phyloP scores from a whole-genome alignment of 2,888 invertebrate species.

The Neelides folsomi region DNA sequence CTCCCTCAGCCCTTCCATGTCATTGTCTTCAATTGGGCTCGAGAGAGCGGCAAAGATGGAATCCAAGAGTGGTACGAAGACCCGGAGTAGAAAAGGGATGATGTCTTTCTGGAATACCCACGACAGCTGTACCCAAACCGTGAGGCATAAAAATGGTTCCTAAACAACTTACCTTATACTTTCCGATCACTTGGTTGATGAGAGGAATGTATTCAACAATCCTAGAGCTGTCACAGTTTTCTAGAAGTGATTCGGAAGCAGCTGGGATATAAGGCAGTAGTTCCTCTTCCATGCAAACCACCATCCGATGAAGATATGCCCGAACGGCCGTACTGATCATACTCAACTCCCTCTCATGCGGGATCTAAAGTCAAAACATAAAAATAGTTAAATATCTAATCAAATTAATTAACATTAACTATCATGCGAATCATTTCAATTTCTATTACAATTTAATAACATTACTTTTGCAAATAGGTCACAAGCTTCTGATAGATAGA shows the following conservation, averaged over 20 bases:
- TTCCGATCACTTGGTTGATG: constrained; percentile 45
- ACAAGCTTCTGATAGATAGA: too few species aligned
- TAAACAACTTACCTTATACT: constrained; percentile 42
- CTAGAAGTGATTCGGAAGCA: constrained; percentile 41
- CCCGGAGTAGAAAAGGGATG: constrained; percentile 41
- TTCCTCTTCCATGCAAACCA: constrained; percentile 46
- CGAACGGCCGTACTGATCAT: constrained; percentile 40
- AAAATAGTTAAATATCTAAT: too few species aligned
- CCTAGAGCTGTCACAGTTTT: constrained; percentile 33
- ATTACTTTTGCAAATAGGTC: too few species aligned
- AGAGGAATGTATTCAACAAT: constrained; percentile 44
- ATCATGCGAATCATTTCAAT: too few species aligned
- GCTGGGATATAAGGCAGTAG: constrained; percentile 43
- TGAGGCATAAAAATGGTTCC: not conserved
- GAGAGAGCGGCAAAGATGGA: constrained; percentile 39
- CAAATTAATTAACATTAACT: too few species aligned
- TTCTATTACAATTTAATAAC: too few species aligned
- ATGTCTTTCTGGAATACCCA: constrained; percentile 41
- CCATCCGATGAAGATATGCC: constrained; percentile 46
- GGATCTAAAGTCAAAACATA: not conserved
- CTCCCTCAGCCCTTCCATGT: constrained; percentile 41
- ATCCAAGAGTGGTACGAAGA: constrained; percentile 40
- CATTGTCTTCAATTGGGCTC: constrained; percentile 40
- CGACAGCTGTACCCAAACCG: constrained; percentile 26
- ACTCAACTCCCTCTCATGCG: constrained; percentile 12